Base-by-base conservation (phyloP, 2,888 invertebrate species). In the Machimus atricapillus region DNA sequence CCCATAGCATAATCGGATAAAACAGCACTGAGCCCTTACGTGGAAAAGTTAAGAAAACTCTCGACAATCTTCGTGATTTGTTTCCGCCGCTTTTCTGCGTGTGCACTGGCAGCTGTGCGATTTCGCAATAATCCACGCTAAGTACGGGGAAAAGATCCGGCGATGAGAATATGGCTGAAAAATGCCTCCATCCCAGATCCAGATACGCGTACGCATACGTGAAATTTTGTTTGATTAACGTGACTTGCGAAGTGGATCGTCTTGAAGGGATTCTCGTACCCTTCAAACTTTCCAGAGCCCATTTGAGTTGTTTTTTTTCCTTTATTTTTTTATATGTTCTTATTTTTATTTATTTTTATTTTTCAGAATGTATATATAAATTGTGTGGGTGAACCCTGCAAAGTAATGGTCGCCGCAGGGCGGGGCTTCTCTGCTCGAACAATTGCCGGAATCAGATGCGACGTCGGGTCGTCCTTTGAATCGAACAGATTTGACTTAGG, bases 231-330 rank as follows among this genome's bases (percentile, higher is more conserved):
- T 87, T 66, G 85, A 87, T 87, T 85, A 78, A 77, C 73, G 78
- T 87, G 87, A 87, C 58, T 87, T 58, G 85, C 77, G 85, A 87
- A 66, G 46, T 85, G 40, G 78, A 77, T 77, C 78, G 87, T 85
- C 40, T 83, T 83, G 77, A 77, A 85, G 78, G 37, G 83, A 46
- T 85, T 85, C 31, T 27, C 5, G 43, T 58, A 31, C 31, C 81
- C 66, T 40, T 66, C 19, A 83, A 56, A 86, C 37, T 79, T 79
- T 58, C 31, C n/a, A 14, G n/a, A 37, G 27, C 40, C 78, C 86
- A 58, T 86, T 86, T 79, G 31, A n/a, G n/a, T n/a, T n/a, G 9
- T 16, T 16, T 19, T 23, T 52, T 79, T 86, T 58, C 56, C 4
- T 16, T 43, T 8, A 56, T 56, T n/a, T 56, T 19, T 19, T 31